Conservation (phyloP, 2,888 invertebrate species). For the Phyllotreta striolata region DNA sequence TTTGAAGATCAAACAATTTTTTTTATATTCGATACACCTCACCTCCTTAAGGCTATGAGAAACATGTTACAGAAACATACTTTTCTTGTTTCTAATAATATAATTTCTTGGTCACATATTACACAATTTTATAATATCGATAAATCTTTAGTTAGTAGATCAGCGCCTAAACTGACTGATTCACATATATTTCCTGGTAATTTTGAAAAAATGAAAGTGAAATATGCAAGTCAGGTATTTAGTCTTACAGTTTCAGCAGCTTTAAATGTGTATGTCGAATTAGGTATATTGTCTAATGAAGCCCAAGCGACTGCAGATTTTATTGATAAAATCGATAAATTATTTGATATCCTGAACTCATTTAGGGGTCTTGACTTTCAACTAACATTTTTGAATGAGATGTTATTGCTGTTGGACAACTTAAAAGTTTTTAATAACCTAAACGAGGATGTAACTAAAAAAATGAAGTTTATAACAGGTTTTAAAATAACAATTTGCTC, state of each 20-base stretch:
- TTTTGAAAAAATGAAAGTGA: constrained; percentile 45
- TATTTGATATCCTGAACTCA: constrained; percentile 3
- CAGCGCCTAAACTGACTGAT: constrained; percentile 39
- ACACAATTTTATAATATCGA: background rate
- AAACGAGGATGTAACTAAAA: background rate
- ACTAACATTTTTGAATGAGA: background rate
- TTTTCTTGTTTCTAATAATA: constrained; percentile 33
- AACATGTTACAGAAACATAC: constrained; percentile 39
- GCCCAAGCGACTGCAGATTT: background rate
- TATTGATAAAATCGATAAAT: constrained; percentile 7
- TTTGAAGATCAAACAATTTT: constrained; percentile 35
- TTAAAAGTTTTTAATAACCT: background rate
- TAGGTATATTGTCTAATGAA: background rate
- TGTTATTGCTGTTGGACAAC: background rate
- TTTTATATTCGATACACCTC: constrained; percentile 44
- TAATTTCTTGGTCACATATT: constrained; percentile 37
- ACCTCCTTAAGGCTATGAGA: constrained; percentile 41
- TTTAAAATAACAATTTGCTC: too few species aligned
- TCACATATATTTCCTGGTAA: constrained; percentile 35
- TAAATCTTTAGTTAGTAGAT: constrained; percentile 18
- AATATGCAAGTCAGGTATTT: constrained; percentile 36
- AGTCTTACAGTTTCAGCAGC: constrained; percentile 26
- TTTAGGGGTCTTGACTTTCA: background rate
- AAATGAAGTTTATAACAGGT: background rate
- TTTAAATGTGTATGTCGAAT: background rate